These are phyloP conservation scores for Sarcophaga carnaria DNA, from an alignment of 2,888 invertebrate species.

Conservation along the genomic window DNA sequence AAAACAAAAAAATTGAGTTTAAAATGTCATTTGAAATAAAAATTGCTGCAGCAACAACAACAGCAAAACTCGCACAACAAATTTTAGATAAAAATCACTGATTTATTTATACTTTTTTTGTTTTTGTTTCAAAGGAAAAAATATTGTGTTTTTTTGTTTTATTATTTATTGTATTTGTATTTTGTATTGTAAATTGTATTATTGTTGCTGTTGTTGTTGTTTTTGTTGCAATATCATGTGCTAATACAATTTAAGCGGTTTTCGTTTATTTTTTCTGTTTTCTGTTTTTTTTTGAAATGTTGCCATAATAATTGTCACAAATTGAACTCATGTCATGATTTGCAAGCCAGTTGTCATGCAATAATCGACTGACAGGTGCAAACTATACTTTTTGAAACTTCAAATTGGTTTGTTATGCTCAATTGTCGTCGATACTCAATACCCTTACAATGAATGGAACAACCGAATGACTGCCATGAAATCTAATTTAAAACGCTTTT, in stretches of 20 bases:
- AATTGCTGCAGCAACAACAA: constrained; percentile 32
- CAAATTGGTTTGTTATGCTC: constrained; percentile 54
- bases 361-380: constrained; percentile 70
- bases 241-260: constrained; percentile 60
- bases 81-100: constrained; percentile 64
- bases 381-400: constrained; percentile 58
- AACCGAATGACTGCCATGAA: constrained; percentile 3
- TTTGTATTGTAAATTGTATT: constrained; percentile 15
- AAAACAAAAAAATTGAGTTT: neutral
- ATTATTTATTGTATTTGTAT: constrained; percentile 49
- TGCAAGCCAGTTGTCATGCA: constrained; percentile 73
- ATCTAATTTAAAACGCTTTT: neutral
- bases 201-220: constrained; percentile 26
- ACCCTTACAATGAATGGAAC: neutral
- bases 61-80: constrained; percentile 51
- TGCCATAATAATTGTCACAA: constrained; percentile 80
- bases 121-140: neutral
- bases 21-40: constrained; percentile 62
- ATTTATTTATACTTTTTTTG: constrained; percentile 23
- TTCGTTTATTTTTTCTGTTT: constrained; percentile 65
- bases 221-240: constrained; percentile 51
- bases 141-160: constrained; percentile 37
- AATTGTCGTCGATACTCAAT: neutral
- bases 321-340: constrained; percentile 80
- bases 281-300: constrained; percentile 74